Evolutionary conservation across 2,113 vertebrate genomes (phyloP), one percentile per base, ranked within the genome.

Genomic region (Psilopsiagon aurifrons): DNA sequence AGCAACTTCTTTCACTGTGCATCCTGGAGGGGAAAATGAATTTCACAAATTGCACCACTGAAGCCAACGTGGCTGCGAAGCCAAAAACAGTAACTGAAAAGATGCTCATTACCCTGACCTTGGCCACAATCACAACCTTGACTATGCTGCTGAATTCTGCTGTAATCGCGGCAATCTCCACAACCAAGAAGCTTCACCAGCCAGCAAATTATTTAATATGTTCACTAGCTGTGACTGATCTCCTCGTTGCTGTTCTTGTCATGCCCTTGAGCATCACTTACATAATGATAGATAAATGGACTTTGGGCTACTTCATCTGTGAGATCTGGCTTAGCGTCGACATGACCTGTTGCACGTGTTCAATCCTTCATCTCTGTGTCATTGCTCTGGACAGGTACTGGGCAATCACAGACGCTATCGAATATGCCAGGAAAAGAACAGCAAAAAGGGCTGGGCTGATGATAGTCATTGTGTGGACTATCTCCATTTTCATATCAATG

Each of bases 171-270:
- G 98, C 99, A 49, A 99, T 99, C 66, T 98, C 98, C 90, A 98
- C 98, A 66, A 99, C 98, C 87, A 98, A 98, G 96, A 99, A 99
- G 95, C 98, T 99, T 68, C 99, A 98, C 91, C 98, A 99, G 86
- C 99, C 99, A 0, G 99, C 99, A 79, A 99, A 99, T 98, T 99
- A 99, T 96, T 97, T 99, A 91, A 99, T 99, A 95, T 99, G 99
- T 74, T 99, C 99, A 4, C 97, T 99, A 83, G 99, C 99, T 7
- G 96, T 99, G 95, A 99, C 99, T 1, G 99, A 99, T 96, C 98
- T 99, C 83, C 98, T 99, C 66, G 99, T 99, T 37, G 98, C 99
- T 1, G 92, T 99, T 59, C 96, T 99, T 0, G 99, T 99, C 86
- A 99, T 99, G 99, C 99, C 99, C 54, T 96, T 98, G 95, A 99